Base-by-base conservation (phyloP, 2,797 vertebrate genomes). In the Myotis planiceps region DNA sequence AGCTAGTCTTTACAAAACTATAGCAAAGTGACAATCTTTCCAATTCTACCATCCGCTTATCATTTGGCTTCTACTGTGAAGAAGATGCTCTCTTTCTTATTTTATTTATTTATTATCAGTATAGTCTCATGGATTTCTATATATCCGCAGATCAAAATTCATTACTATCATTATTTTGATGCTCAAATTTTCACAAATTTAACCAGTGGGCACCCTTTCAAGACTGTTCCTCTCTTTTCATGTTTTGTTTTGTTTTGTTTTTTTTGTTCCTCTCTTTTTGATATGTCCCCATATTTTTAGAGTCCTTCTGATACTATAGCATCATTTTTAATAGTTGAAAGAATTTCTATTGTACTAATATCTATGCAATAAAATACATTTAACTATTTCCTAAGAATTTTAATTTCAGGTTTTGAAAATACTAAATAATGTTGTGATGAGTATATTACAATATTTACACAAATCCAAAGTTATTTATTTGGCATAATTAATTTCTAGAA, bases 391-490 rank as follows among this genome's bases (percentile, higher is more conserved):
- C n/a, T 95, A 66, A 65, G 32, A 80, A 49, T 49, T 90, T 83
- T 88, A 63, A 60, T 66, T 74, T n/a, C 4, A 23, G 34, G 10
- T 74, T 84, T 88, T 49, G 58, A 76, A 92, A 92, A 75, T 69
- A 63, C 23, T 51, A 63, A 82, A 85, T 13, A 79, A 53, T 79
- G 14, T 39, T 84, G 65, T 75, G 53, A 55, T 68, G 27, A 80
- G 49, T 16, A 58, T 88, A 66, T 39, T 71, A 68, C 25, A 80
- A 49, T 74, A 80, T 60, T 93, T 79, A 68, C 6, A 89, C 12
- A 89, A 72, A 93, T 34, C 27, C 47, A 81, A 93, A 86, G 90
- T 90, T 75, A 63, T 81, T 90, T 80, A 49, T 23, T 66, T 85
- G 39, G 29, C 10, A 68, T 79, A 66, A 88, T 88, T 47, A 55